Conservation (phyloP, 2,113 vertebrate species). For the Nesoenas mayeri region DNA sequence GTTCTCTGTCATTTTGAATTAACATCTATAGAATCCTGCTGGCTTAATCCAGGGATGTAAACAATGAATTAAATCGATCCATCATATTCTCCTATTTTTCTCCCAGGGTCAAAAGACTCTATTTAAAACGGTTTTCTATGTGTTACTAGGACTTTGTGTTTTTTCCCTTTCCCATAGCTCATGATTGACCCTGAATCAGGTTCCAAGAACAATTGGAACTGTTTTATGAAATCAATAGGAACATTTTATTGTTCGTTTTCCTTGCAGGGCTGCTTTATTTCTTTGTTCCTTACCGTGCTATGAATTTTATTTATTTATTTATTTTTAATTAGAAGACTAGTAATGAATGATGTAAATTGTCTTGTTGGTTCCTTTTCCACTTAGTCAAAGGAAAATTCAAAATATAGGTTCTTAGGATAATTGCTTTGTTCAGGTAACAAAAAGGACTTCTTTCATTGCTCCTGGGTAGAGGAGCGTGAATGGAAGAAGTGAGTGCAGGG, state of each 20-base stretch:
- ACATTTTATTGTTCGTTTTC: not conserved
- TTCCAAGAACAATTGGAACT: not conserved
- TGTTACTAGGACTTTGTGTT: not conserved
- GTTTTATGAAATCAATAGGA: conserved; percentile 9
- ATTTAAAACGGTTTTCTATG: conserved; percentile 27
- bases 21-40: not conserved
- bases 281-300: not conserved
- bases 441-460: not conserved
- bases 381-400: not conserved
- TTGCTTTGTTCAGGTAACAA: not conserved
- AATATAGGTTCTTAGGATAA: not conserved
- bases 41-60: not conserved
- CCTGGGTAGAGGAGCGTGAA: not conserved
- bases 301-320: not conserved
- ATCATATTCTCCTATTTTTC: not conserved
- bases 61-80: not conserved
- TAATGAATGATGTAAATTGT: not conserved
- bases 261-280: not conserved
- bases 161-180: conserved; percentile 40
- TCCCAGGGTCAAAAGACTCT: not conserved
- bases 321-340: not conserved
- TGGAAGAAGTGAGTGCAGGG: not conserved
- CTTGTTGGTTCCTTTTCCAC: not conserved
- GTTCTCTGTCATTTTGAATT: not conserved
- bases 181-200: not conserved